These are phyloP conservation scores for Eurois occulta DNA, from an alignment of 2,888 invertebrate species.

Conservation along the genomic window DNA sequence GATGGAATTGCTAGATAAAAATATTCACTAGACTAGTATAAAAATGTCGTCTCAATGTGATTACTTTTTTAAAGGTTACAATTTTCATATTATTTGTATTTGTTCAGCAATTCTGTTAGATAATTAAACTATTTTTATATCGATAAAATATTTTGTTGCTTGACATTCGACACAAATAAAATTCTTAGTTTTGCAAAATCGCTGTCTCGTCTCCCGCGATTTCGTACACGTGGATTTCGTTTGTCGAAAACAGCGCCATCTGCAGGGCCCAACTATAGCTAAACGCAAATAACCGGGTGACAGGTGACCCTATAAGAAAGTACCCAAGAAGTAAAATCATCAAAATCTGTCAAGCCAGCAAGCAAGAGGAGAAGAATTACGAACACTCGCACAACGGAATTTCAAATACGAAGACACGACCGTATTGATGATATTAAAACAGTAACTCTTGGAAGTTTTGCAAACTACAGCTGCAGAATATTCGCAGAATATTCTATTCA, in stretches of 20 bases:
- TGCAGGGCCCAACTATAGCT: background rate
- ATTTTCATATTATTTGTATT: background rate
- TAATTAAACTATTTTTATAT: background rate
- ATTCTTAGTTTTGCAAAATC: background rate
- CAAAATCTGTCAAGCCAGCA: background rate
- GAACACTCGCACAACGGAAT: background rate
- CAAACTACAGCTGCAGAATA: background rate
- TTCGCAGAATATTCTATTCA: background rate
- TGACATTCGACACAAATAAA: background rate
- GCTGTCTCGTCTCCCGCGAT: background rate
- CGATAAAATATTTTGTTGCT: background rate
- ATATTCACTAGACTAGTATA: background rate
- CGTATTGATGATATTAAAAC: background rate
- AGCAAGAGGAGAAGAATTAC: background rate
- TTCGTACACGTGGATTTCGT: background rate
- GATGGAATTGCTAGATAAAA: constrained; percentile 25
- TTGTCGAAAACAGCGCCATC: background rate
- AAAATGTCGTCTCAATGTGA: constrained; percentile 12
- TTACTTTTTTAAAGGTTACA: constrained; percentile 26
- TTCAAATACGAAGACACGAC: background rate
- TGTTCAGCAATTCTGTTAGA: background rate
- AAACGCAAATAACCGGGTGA: background rate
- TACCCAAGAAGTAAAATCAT: background rate
- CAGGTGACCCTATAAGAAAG: background rate
- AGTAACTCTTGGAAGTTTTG: background rate